A percentile compares a stretch with the other conserved stretches of the same genome.
Evolutionary conservation across 2,888 invertebrate species (phyloP).

Genomic region (Pomacea canaliculata): DNA sequence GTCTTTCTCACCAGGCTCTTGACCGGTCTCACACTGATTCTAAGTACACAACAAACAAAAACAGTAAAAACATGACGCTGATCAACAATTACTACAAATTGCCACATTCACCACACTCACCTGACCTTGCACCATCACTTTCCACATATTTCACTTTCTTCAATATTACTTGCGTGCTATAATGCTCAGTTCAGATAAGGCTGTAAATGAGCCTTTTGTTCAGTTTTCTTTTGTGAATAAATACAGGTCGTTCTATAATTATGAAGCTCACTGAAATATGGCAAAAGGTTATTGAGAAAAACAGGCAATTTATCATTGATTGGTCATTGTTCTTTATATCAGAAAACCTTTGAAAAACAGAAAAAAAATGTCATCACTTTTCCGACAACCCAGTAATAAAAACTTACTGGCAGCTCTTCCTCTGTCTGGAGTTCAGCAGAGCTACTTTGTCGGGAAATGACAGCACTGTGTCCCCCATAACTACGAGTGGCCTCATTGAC

Average conservation of each 20-base stretch:
- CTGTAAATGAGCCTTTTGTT: no score
- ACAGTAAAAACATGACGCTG: background rate
- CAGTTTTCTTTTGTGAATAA: no score
- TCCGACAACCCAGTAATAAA: background rate
- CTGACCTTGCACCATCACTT: background rate
- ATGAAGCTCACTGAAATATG: no score
- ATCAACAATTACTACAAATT: background rate
- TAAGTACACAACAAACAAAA: background rate
- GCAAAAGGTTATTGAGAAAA: no score
- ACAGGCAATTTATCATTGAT: no score
- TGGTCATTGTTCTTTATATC: no score
- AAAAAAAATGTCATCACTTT: no score
- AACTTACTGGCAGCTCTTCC: slow-evolving; percentile 40
- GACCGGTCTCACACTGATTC: slow-evolving; percentile 20
- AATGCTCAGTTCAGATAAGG: no score
- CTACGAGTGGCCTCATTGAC: slow-evolving; percentile 43
- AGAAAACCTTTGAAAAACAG: no score
- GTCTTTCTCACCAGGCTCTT: slow-evolving; percentile 28
- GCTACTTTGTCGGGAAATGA: slow-evolving; percentile 47
- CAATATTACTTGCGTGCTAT: background rate
- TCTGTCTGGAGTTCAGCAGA: slow-evolving; percentile 44
- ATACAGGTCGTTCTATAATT: no score
- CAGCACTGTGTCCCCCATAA: slow-evolving; percentile 34
- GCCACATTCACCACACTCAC: background rate
- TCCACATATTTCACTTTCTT: background rate